A percentile compares a stretch with the other conserved stretches of the same genome.
These are phyloP conservation scores for Limnodromus scolopaceus DNA, from an alignment of 2,797 vertebrate species.

Conservation along the genomic window DNA sequence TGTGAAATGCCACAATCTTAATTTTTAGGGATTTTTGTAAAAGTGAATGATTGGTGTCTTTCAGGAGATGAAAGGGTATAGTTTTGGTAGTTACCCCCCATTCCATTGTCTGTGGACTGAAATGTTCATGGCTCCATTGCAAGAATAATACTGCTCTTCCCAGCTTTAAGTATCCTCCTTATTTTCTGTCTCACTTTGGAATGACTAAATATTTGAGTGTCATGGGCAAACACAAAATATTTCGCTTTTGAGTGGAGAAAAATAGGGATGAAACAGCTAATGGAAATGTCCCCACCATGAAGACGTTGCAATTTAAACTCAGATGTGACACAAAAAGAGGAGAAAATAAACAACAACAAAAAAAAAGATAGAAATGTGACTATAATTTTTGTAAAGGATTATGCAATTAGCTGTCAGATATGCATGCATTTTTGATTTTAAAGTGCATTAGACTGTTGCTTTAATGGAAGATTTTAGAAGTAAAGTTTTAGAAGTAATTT, in stretches of 20 bases:
- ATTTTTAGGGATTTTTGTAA: accelerated
- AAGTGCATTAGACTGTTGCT: background rate
- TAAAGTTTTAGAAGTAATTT: background rate
- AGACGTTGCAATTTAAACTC: background rate
- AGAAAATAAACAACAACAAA: background rate
- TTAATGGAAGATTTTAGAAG: constrained; percentile 7
- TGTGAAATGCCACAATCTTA: background rate
- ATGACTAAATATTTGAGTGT: background rate
- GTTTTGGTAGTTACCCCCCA: background rate
- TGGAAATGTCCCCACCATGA: background rate
- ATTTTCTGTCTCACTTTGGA: background rate
- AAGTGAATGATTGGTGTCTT: background rate
- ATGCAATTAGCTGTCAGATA: background rate
- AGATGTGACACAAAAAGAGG: background rate
- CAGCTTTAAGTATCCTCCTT: background rate
- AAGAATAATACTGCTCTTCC: background rate
- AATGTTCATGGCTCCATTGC: background rate
- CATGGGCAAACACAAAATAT: background rate
- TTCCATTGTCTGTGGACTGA: background rate
- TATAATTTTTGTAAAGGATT: background rate
- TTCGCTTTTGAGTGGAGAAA: background rate
- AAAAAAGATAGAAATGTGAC: background rate
- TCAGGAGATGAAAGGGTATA: background rate
- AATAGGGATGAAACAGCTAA: background rate
- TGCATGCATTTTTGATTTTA: background rate